Percentiles rank a stretch among this genome's conserved stretches.
Conservation (phyloP, 2,113 vertebrate species). For the Ursus arctos region DNA sequence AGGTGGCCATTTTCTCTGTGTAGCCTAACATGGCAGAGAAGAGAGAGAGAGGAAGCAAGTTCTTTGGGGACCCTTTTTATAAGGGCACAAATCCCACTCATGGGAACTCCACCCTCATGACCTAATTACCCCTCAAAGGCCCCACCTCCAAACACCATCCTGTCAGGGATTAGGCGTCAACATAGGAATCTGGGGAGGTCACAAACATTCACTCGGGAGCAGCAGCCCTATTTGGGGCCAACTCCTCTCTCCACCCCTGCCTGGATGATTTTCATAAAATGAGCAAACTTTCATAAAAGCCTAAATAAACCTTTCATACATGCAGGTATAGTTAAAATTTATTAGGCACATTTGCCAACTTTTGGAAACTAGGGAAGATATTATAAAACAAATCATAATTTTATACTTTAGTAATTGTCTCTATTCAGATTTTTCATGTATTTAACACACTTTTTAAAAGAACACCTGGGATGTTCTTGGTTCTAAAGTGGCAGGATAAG, state of each 20-base stretch:
- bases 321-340: slow-evolving; percentile 12
- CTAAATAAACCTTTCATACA: slow-evolving; percentile 12
- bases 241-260: background rate
- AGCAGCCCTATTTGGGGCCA: background rate
- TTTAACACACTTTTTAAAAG: background rate
- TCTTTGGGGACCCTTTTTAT: background rate
- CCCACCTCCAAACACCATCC: background rate
- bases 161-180: background rate
- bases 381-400: slow-evolving; percentile 30
- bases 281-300: background rate
- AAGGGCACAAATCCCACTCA: background rate
- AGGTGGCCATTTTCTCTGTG: too few species aligned
- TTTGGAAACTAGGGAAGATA: background rate
- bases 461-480: background rate
- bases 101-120: background rate
- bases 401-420: background rate
- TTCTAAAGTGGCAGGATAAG: slow-evolving; percentile 20
- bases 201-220: background rate
- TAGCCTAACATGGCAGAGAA: background rate
- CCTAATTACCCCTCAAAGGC: background rate
- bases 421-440: background rate
- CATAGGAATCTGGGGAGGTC: background rate
- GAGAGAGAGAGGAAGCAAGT: background rate
- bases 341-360: background rate
- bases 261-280: background rate